Evolutionary conservation across 2,888 invertebrate genomes (phyloP).

Genomic region (Athalia cordata): DNA sequence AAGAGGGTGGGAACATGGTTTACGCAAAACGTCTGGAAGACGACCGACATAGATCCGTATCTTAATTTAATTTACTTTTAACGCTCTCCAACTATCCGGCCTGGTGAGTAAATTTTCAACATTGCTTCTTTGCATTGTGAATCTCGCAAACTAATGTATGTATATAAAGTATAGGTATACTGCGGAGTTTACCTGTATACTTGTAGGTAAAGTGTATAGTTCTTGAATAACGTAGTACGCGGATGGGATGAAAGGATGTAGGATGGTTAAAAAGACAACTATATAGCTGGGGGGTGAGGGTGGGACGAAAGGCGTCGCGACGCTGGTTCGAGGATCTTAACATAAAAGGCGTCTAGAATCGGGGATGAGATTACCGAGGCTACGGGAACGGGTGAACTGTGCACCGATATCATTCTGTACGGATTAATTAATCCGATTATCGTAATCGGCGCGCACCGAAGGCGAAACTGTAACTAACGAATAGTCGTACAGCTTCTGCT

Average conservation of each 20-base stretch:
- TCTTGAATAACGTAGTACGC: too few relatives aligned
- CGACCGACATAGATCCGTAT: conserved; percentile 45
- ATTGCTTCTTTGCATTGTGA: conserved; percentile 32
- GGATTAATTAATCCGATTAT: conserved; percentile 47
- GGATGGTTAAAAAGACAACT: too few relatives aligned
- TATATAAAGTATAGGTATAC: too few relatives aligned
- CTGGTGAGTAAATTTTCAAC: conserved; percentile 41
- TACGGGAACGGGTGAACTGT: background rate
- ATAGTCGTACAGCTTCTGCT: background rate
- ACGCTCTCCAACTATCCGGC: conserved; percentile 12
- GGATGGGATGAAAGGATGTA: too few relatives aligned
- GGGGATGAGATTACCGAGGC: conserved; percentile 24
- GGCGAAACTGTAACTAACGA: conserved; percentile 22
- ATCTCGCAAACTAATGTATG: too few relatives aligned
- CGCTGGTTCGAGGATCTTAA: background rate
- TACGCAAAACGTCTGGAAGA: conserved; percentile 40
- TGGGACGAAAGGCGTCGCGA: background rate
- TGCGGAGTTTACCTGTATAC: too few relatives aligned
- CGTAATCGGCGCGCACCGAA: conserved; percentile 25
- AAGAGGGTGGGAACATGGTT: conserved; percentile 18
- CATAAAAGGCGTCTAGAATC: background rate
- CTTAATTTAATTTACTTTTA: conserved; percentile 47
- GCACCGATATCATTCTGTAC: conserved; percentile 11
- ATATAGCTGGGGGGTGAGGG: too few relatives aligned
- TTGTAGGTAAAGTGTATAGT: too few relatives aligned